Percentiles rank a stretch among this genome's conserved stretches.
phyloP scores from a whole-genome alignment of 2,888 invertebrate genomes.

The Drosophila borborema region DNA sequence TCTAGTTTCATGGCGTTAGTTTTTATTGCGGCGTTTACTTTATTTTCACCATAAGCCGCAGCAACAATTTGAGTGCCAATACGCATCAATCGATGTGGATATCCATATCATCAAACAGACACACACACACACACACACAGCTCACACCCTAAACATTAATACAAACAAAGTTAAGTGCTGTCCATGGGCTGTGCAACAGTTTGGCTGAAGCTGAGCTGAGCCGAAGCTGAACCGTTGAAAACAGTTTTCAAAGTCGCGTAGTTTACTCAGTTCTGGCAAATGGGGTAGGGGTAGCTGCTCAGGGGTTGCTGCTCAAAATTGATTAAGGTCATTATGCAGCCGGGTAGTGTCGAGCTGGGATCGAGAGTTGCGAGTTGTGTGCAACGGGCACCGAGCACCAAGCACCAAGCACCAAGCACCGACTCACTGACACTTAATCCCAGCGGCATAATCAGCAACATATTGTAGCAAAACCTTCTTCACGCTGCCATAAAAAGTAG shows the following conservation, averaged over 20 bases:
- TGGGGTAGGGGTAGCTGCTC: slow-evolving; percentile 40
- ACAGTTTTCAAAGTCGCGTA: slow-evolving; percentile 42
- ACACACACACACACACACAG: slow-evolving; percentile 1
- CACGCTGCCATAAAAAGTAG: slow-evolving; percentile 65
- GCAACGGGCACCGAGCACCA: not conserved
- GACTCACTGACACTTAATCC: slow-evolving; percentile 76
- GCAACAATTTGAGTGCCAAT: slow-evolving; percentile 51
- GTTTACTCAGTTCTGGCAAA: slow-evolving; percentile 11
- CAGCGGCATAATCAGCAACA: slow-evolving; percentile 81
- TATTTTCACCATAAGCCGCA: slow-evolving; percentile 48
- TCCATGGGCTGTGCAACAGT: slow-evolving; percentile 68
- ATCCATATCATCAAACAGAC: slow-evolving; percentile 20
- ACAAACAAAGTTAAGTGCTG: slow-evolving; percentile 59
- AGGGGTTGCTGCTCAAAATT: slow-evolving; percentile 65
- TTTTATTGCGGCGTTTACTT: slow-evolving; percentile 72
- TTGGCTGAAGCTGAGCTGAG: slow-evolving; percentile 31
- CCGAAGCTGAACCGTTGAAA: slow-evolving; percentile 36
- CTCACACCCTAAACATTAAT: slow-evolving; percentile 15
- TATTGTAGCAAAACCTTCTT: slow-evolving; percentile 78
- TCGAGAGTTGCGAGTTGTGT: slow-evolving; percentile 9
- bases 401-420: slow-evolving; percentile 19
- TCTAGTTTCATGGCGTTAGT: slow-evolving; percentile 65
- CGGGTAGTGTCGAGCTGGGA: slow-evolving; percentile 53
- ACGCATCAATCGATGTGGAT: slow-evolving; percentile 55
- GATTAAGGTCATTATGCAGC: slow-evolving; percentile 81